phyloP scores from a whole-genome alignment of 2,113 vertebrate genomes.

The Paramormyrops kingsleyae region DNA sequence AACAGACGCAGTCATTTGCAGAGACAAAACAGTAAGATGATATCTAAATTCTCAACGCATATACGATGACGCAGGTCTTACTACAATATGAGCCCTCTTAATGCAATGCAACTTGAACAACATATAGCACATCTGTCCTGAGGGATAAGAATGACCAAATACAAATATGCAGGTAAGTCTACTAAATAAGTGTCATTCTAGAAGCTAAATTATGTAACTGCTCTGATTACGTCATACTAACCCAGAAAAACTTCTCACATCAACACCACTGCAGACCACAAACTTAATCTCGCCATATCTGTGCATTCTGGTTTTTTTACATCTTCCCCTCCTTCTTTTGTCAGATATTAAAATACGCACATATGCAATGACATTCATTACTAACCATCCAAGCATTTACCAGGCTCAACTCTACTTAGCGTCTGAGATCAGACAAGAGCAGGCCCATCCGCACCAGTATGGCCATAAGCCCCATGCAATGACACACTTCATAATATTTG shows the following conservation, averaged over 20 bases:
- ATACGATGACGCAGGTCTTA: background rate
- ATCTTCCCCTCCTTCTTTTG: constrained; percentile 28
- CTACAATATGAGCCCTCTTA: background rate
- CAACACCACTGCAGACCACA: constrained; percentile 46
- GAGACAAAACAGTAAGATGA: background rate
- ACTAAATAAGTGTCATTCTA: background rate
- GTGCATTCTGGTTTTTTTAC: constrained; percentile 8
- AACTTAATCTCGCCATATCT: constrained; percentile 39
- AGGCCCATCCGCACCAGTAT: background rate
- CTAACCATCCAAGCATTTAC: background rate
- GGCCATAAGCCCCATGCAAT: background rate
- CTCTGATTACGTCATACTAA: constrained; percentile 30
- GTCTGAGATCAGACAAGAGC: background rate
- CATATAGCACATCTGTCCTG: background rate
- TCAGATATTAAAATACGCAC: background rate
- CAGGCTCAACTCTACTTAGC: background rate
- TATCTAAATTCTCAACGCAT: background rate
- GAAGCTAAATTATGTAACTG: background rate
- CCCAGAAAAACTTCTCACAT: constrained; percentile 63
- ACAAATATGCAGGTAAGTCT: background rate
- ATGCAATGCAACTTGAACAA: background rate
- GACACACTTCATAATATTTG: background rate
- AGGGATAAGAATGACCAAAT: background rate
- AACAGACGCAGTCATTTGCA: background rate
- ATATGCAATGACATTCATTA: background rate